phyloP scores from a whole-genome alignment of 2,797 vertebrate species.

The Macropus fuliginosus region DNA sequence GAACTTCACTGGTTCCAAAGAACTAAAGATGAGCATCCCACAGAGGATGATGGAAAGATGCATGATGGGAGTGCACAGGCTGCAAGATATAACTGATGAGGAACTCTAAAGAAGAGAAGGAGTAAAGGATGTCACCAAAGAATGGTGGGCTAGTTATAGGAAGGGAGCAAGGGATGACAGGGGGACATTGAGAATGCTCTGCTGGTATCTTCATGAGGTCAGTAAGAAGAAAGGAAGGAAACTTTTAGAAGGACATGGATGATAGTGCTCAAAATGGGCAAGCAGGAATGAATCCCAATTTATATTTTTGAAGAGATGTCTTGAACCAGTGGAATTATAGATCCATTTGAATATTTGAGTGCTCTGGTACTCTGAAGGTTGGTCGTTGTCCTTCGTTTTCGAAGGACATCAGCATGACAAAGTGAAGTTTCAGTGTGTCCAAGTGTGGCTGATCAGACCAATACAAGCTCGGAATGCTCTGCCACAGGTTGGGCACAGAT shows the following conservation, averaged over 20 bases:
- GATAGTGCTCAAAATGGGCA: neutral
- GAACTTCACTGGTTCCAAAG: neutral
- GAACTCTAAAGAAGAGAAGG: neutral
- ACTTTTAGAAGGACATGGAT: neutral
- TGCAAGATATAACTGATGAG: neutral
- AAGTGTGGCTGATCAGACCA: too few species aligned
- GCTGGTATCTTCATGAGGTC: neutral
- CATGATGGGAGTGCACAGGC: neutral
- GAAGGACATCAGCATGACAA: too few species aligned
- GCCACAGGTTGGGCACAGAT: too few species aligned
- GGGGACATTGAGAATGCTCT: neutral
- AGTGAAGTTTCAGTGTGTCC: too few species aligned
- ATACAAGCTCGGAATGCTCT: too few species aligned
- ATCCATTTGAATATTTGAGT: neutral
- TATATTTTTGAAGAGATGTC: neutral
- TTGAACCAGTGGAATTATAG: neutral
- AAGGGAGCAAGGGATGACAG: neutral
- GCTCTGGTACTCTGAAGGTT: neutral
- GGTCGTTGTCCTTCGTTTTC: too few species aligned
- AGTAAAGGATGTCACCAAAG: neutral
- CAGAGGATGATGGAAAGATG: neutral
- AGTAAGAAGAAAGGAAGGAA: neutral
- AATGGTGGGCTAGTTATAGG: neutral
- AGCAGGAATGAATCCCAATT: neutral
- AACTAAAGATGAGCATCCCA: neutral